Evolutionary conservation across 1,140 invertebrate genomes (phyloP), one percentile per base, ranked within the genome.

Genomic region (Formica selysi): DNA sequence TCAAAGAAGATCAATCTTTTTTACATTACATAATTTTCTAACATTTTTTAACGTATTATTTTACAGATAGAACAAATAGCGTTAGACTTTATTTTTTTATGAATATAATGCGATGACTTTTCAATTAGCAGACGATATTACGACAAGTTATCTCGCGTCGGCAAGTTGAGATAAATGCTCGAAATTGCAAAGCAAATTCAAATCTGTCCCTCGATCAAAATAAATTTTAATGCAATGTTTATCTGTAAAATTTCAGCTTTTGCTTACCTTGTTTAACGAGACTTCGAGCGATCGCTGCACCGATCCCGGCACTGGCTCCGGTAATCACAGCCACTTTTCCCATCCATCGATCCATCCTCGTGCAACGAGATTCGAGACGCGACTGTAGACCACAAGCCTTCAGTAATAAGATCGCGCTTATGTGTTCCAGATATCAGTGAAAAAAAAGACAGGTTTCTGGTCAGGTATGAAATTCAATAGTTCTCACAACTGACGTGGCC

Each of bases 221-320:
- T 44, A 11, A 79, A 68, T 1, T 44, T 78, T 22, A 51, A 80
- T 1, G 7, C 4, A 41, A 22, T 13, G 5, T 16, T 57, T n/a
- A 54, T 22, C 22, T 57, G 11, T 38, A 1, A 32, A 44, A 71
- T 81, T 29, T 26, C 36, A 59, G n/a, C 5, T 8, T 5, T 41
- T 38, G 1, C 84, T 89, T 61, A 93, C 91, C 91, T 59, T 90
- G 61, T 3, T 76, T 74, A 16, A 92, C 85, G 11, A 93, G 76
- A 76, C 88, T 87, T 44, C 67, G 71, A 7, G 67, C 93, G 59
- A 95, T 93, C 0, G 92, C 93, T 3, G 94, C 94, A 1, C 96
- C 96, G 29, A 96, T 96, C 7, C 96, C 96, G 16, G 92, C 93
- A 48, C 96, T 96, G 0, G 96, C 96, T 11, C 96, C 96, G 4